Evolutionary conservation across 2,113 vertebrate genomes (phyloP), one percentile per base, ranked within the genome.

Genomic region (Mohoua ochrocephala): DNA sequence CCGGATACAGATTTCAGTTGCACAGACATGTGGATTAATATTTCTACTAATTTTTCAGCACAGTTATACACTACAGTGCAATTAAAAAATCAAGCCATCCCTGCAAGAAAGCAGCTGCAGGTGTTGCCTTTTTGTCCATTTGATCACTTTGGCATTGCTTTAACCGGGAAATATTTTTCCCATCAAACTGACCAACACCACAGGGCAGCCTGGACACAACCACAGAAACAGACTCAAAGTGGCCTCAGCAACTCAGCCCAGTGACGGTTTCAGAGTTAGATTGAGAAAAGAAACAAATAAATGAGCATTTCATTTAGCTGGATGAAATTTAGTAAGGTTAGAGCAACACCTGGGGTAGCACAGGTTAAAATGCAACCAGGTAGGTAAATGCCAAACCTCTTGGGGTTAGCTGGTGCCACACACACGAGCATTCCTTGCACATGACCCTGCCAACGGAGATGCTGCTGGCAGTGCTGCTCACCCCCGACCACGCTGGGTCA

Each of bases 401-500:
- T 27, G 19, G 90, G 74, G 96, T 98, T 98, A 98, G 97, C 91
- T 89, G 92, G 93, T 96, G 86, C 82, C 95, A 94, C 97, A 97
- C 97, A 98, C 96, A 74, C 93, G 95, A 75, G 94, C 98, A 98
- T 97, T 91, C 97, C 91, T 95, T 69, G 47, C 27, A 70, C 35
- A 7, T 6, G 78, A 80, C 75, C 87, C 93, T 69, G 95, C 95
- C 90, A 78, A 69, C 79, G 84, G 53, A 56, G 84, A 84, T 23
- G 15, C 93, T 93, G 92, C 77, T 65, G 96, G 96, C 79, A 87
- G 92, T n/a, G 92, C 97, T 97, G 98, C 99, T 99, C 99, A 99
- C 99, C 99, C 98, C 98, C 86, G 75, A 64, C 93, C 97, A 98
- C 57, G 96, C 37, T 95, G 97, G 97, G 96, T 99, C 98, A 99